A percentile compares a stretch with the other conserved stretches of the same genome.
These are phyloP conservation scores for Drosophila nigrodunni DNA, from an alignment of 1,140 invertebrate species.

Conservation along the genomic window DNA sequence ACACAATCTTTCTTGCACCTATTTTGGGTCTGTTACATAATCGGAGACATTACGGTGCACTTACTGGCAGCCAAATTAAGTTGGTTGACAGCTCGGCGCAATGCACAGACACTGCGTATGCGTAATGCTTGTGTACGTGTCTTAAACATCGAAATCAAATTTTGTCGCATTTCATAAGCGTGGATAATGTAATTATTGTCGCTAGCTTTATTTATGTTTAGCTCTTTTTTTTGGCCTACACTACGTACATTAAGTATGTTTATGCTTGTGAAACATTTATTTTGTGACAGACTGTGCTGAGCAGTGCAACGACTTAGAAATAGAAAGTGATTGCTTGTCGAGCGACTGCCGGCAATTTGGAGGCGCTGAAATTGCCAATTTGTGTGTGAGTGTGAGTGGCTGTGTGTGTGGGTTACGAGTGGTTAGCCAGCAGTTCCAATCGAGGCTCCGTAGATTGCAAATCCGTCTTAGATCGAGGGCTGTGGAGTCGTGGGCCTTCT, in stretches of 20 bases:
- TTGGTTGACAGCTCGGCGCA: neutral
- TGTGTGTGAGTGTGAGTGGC: slow-evolving; percentile 29
- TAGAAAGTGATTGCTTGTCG: slow-evolving; percentile 77
- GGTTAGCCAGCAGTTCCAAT: slow-evolving; percentile 16
- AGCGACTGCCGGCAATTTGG: slow-evolving; percentile 51
- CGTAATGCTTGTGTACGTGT: slow-evolving; percentile 69
- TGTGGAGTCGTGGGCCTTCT: slow-evolving; percentile 11
- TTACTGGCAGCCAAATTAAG: slow-evolving; percentile 32
- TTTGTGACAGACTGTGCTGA: slow-evolving; percentile 26
- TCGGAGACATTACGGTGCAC: slow-evolving; percentile 8
- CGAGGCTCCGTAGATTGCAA: neutral
- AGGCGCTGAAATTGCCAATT: slow-evolving; percentile 77
- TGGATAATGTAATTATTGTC: slow-evolving; percentile 66
- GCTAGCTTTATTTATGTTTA: slow-evolving; percentile 49
- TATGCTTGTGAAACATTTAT: slow-evolving; percentile 15
- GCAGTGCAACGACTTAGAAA: slow-evolving; percentile 59
- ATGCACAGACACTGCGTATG: slow-evolving; percentile 54
- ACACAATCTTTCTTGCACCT: neutral
- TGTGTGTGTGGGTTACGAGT: slow-evolving; percentile 27
- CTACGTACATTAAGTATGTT: slow-evolving; percentile 13
- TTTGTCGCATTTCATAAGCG: slow-evolving; percentile 65
- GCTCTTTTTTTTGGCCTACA: neutral
- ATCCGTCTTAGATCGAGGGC: slow-evolving; percentile 4
- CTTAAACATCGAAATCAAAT: slow-evolving; percentile 63
- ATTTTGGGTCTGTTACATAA: slow-evolving; percentile 12